Percentiles rank a stretch among this genome's conserved stretches.
phyloP scores from a whole-genome alignment of 2,888 invertebrate genomes.

The Tipula lateralis region DNA sequence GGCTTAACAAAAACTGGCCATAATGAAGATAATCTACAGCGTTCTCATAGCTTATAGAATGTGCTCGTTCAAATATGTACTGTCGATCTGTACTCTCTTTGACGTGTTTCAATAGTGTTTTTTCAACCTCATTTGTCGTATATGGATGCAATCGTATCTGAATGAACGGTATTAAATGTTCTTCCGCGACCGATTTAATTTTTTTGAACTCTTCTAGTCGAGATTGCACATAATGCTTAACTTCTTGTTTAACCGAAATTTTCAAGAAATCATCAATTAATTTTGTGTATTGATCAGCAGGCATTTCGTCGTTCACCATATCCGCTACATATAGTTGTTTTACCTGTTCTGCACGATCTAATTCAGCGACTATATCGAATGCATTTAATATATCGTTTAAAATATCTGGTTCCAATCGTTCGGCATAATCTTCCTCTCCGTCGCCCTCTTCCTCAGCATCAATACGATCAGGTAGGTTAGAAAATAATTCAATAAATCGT shows the following conservation, averaged over 20 bases:
- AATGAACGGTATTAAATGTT: background rate
- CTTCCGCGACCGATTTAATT: background rate
- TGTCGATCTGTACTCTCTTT: background rate
- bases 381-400: background rate
- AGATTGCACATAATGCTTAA: background rate
- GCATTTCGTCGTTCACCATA: background rate
- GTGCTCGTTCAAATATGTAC: background rate
- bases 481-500: background rate
- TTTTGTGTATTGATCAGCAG: background rate
- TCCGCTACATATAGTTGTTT: background rate
- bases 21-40: background rate
- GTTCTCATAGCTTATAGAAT: background rate
- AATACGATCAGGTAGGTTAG: background rate
- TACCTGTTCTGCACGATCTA: background rate
- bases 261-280: background rate
- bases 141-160: background rate
- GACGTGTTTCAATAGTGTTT: background rate
- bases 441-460: background rate
- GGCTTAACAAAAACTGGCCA: background rate
- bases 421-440: background rate
- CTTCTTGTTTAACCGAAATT: background rate
- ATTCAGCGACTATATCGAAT: background rate
- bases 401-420: background rate
- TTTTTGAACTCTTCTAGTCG: background rate
- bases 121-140: background rate